Percentiles rank a stretch among this genome's conserved stretches.
Conservation (phyloP, 1,140 invertebrate species). For the Steinernema khuongi region DNA sequence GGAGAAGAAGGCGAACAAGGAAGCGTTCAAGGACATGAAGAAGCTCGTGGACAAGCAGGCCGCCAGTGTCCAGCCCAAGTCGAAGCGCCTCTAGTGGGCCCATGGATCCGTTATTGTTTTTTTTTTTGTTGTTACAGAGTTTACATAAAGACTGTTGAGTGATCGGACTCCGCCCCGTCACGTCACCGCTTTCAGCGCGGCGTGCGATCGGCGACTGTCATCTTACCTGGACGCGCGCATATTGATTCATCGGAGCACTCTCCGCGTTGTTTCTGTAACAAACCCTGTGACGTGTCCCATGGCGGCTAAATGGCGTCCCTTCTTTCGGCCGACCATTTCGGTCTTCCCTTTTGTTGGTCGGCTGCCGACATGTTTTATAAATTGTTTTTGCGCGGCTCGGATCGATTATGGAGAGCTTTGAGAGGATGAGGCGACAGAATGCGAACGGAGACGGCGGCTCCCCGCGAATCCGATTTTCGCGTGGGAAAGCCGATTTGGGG, state of each 20-base stretch:
- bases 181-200: too few relatives aligned
- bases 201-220: too few relatives aligned
- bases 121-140: background rate
- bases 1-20: constrained; percentile 78
- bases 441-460: background rate
- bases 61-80: background rate
- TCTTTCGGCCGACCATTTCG: background rate
- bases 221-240: too few relatives aligned
- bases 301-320: background rate
- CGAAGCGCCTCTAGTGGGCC: background rate
- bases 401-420: constrained; percentile 1
- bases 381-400: background rate
- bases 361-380: background rate
- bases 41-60: background rate
- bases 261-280: too few relatives aligned
- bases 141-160: background rate
- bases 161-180: too few relatives aligned
- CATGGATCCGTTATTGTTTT: background rate
- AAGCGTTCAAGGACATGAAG: constrained; percentile 68
- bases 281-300: too few relatives aligned
- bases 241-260: too few relatives aligned
- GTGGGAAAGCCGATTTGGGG: too few relatives aligned
- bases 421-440: background rate
- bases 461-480: too few relatives aligned
- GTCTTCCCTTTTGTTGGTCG: background rate